Evolutionary conservation across 2,113 vertebrate genomes (phyloP), one percentile per base, ranked within the genome.

Genomic region (Pseudopodoces humilis): DNA sequence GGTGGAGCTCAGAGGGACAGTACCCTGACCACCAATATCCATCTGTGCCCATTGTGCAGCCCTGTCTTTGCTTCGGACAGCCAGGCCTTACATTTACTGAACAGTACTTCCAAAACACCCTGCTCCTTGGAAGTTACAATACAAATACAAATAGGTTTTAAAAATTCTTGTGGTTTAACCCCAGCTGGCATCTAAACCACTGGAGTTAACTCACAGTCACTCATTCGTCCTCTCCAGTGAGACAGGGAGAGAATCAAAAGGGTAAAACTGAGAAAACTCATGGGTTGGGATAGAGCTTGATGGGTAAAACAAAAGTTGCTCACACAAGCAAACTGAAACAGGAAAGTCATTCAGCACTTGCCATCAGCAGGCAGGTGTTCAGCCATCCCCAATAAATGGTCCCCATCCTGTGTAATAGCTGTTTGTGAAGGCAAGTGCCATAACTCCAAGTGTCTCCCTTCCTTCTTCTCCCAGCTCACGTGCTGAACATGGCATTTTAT

Each of bases 401-500:
- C 55, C 55, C 47, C 71, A 62, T 69, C 71, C 35, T 3, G 8
- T 19, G 25, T 5, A 10, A 10, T 21, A 77, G 35, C 33, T 43
- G 14, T 56, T 25, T 31, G n/a, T 47, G 63, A 22, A 18, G 44
- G 44, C 44, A 24, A 58, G 43, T 31, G n/a, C n/a, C 41, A 24
- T 12, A 20, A 33, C 12, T 62, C 56, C 1, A 0, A 33, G 28
- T 27, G 16, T 37, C 13, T 8, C 17, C 5, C 12, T 37, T 35
- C 47, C 63, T 69, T 47, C 49, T 49, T 28, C 41, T 55, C 56
- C 49, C 63, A 77, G 35, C 22, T 56, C 18, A 6, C 6, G 7
- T 16, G 41, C 47, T 83, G 55, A 62, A 10, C n/a, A 5, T 3
- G 41, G 6, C n/a, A 27, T 30, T 14, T 35, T 3, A 15, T 0